These are phyloP conservation scores for Rousettus leschenaultii DNA, from an alignment of 2,113 vertebrate species.

Conservation along the genomic window DNA sequence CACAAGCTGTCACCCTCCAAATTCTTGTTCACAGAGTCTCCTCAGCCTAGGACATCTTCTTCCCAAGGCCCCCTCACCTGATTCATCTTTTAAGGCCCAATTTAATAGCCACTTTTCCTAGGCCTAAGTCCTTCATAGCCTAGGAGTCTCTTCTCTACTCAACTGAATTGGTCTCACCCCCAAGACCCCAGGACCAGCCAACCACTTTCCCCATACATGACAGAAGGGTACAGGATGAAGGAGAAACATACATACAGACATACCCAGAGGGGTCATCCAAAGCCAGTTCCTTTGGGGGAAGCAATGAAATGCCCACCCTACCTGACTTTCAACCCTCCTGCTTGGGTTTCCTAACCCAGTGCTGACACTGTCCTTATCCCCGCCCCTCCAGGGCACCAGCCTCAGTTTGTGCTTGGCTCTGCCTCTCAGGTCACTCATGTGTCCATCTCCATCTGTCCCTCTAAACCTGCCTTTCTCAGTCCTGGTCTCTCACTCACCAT, in stretches of 20 bases:
- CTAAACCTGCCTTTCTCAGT: neutral
- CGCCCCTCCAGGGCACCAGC: neutral
- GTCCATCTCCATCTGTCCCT: neutral
- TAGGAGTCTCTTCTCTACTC: neutral
- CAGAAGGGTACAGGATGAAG: neutral
- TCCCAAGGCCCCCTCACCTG: neutral
- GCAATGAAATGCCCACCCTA: neutral
- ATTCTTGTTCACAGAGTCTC: neutral
- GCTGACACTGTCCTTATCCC: neutral
- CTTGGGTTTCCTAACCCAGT: neutral
- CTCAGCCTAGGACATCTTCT: neutral
- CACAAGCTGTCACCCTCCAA: neutral
- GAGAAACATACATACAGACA: neutral
- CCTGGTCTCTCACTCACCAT: neutral
- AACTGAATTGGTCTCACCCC: neutral
- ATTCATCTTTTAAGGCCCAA: neutral
- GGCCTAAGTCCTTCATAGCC: neutral
- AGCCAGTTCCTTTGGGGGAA: neutral
- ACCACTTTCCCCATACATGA: neutral
- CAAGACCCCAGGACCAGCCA: neutral
- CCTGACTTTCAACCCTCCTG: neutral
- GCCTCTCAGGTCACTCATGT: neutral
- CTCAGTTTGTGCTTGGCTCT: neutral
- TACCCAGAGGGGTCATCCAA: neutral
- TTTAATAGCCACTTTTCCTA: neutral